These are phyloP conservation scores for Dyspetes luteomarginatus DNA, from an alignment of 2,888 invertebrate genomes.

Conservation along the genomic window DNA sequence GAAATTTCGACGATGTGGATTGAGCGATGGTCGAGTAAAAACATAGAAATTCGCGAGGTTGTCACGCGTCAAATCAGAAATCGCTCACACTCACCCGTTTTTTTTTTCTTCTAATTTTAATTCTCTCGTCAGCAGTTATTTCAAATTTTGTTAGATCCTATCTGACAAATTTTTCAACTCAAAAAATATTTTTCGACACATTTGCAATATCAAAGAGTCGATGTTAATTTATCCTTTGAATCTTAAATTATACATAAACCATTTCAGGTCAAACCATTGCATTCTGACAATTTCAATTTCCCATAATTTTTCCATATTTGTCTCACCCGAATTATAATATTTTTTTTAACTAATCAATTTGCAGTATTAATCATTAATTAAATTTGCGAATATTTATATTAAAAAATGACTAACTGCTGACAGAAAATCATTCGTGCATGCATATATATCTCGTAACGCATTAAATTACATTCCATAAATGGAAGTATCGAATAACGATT, in stretches of 20 bases:
- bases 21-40: conserved; percentile 40
- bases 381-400: background rate
- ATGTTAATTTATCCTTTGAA: background rate
- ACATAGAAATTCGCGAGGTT: conserved; percentile 27
- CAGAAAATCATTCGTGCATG: conserved; percentile 47
- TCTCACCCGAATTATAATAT: background rate
- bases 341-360: background rate
- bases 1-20: conserved; percentile 29
- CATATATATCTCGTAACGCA: conserved; percentile 47
- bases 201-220: background rate
- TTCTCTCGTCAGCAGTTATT: conserved; percentile 36
- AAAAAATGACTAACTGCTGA: conserved; percentile 28
- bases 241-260: background rate
- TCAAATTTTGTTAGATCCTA: background rate
- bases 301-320: no score
- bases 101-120: background rate
- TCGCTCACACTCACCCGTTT: conserved; percentile 14
- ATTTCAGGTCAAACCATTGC: no score
- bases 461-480: conserved; percentile 56
- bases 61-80: conserved; percentile 33
- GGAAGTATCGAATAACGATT: conserved; percentile 53
- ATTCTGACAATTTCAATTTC: no score
- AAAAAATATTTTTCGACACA: background rate
- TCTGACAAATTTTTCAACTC: conserved; percentile 1
- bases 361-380: background rate